phyloP scores from a whole-genome alignment of 2,113 vertebrate genomes.

The Cephalopterus ornatus region DNA sequence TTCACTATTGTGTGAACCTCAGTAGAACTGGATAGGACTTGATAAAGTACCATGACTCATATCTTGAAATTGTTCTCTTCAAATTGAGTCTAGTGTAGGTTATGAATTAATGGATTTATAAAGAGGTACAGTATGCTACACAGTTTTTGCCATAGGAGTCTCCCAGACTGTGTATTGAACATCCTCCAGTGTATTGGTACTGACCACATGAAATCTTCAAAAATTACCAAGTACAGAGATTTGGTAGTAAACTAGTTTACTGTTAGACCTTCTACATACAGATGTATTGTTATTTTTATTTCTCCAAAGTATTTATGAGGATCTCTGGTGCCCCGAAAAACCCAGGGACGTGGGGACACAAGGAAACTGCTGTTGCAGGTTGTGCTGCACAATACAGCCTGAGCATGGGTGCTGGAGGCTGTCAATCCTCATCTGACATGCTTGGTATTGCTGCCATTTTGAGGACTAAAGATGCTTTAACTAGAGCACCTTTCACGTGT shows the following conservation, averaged over 20 bases:
- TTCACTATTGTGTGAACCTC: background rate
- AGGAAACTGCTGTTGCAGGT: background rate
- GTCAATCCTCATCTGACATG: accelerated
- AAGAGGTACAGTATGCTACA: background rate
- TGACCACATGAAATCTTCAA: background rate
- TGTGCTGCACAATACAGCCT: background rate
- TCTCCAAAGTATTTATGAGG: background rate
- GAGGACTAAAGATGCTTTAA: background rate
- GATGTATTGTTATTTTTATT: background rate
- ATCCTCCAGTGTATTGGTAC: background rate
- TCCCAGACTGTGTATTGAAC: background rate
- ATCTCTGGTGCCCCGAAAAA: background rate
- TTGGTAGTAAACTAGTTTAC: background rate
- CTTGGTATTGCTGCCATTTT: background rate
- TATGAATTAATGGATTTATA: background rate
- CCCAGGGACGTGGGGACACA: accelerated
- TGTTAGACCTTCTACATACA: background rate
- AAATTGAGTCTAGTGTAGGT: background rate
- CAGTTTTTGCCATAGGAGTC: background rate
- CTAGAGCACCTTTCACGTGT: background rate
- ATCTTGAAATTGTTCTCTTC: background rate
- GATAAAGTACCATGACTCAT: background rate
- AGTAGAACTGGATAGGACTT: background rate
- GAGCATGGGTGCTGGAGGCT: background rate
- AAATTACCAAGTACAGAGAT: background rate